Conservation (phyloP, 2,888 invertebrate genomes). For the Dynastes maya region DNA sequence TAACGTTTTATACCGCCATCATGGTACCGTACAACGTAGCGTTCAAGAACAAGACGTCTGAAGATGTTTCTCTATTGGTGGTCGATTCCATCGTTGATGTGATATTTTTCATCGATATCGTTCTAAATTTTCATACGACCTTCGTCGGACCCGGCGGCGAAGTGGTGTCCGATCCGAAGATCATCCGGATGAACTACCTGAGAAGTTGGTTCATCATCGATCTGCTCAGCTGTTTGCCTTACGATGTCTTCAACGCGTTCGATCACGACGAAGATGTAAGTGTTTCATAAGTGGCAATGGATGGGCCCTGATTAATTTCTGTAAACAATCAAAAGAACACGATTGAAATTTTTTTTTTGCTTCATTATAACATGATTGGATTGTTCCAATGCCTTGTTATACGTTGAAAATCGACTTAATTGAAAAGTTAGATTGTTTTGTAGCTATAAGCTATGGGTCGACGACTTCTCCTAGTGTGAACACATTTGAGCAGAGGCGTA, state of each 20-base stretch:
- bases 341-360: not conserved
- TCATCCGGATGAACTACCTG: constrained; percentile 98
- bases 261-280: constrained; percentile 98
- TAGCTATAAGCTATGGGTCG: too few species aligned
- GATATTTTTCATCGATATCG: constrained; percentile 99
- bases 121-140: constrained; percentile 99
- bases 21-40: constrained; percentile 98
- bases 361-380: too few species aligned
- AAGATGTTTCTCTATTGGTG: constrained; percentile 94
- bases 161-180: constrained; percentile 99
- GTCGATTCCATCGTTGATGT: constrained; percentile 99
- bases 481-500: too few species aligned
- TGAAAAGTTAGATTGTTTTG: too few species aligned
- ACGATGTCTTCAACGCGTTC: constrained; percentile 99
- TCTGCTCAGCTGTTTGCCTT: constrained; percentile 98
- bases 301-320: too few species aligned
- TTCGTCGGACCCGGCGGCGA: constrained; percentile 97
- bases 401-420: too few species aligned
- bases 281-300: constrained; percentile 58
- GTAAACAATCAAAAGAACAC: not conserved
- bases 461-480: too few species aligned
- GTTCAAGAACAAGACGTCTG: constrained; percentile 99
- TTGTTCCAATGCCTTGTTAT: too few species aligned
- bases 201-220: constrained; percentile 99
- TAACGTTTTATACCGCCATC: constrained; percentile 99